These are phyloP conservation scores for Listrodromus nycthemerus DNA, from an alignment of 2,888 invertebrate species.

Conservation along the genomic window DNA sequence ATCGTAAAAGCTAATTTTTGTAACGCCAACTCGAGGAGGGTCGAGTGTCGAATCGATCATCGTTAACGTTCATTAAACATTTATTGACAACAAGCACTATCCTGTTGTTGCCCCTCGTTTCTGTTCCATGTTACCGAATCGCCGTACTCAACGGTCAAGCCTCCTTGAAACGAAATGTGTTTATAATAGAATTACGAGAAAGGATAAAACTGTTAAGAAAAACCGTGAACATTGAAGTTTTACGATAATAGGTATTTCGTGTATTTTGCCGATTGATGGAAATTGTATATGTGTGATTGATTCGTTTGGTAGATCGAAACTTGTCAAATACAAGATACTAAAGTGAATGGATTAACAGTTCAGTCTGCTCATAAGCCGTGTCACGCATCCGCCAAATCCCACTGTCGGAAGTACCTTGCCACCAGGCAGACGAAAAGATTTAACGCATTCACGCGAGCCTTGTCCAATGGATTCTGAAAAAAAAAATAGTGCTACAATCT, in stretches of 20 bases:
- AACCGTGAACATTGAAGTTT: neutral
- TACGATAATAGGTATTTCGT: neutral
- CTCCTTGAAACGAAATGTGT: too few relatives aligned
- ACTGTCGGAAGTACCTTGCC: constrained; percentile 90
- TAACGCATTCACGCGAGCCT: constrained; percentile 85
- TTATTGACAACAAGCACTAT: neutral
- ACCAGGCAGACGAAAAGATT: constrained; percentile 92
- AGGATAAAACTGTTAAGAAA: neutral
- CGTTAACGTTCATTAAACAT: neutral
- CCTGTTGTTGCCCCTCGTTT: too few relatives aligned
- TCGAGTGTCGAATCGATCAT: neutral
- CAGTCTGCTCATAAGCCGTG: neutral
- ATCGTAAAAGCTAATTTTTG: neutral
- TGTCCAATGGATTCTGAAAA: constrained; percentile 76
- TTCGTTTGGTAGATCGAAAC: constrained; percentile 60
- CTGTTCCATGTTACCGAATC: too few relatives aligned
- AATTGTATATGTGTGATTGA: neutral
- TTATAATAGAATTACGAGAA: neutral
- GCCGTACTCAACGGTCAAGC: too few relatives aligned
- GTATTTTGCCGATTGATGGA: neutral
- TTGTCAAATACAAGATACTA: constrained; percentile 55
- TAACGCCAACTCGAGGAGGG: neutral
- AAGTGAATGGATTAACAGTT: constrained; percentile 18
- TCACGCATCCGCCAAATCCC: constrained; percentile 88
- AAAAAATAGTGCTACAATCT: constrained; percentile 7